phyloP scores from a whole-genome alignment of 2,113 vertebrate genomes.

The Podarcis muralis region DNA sequence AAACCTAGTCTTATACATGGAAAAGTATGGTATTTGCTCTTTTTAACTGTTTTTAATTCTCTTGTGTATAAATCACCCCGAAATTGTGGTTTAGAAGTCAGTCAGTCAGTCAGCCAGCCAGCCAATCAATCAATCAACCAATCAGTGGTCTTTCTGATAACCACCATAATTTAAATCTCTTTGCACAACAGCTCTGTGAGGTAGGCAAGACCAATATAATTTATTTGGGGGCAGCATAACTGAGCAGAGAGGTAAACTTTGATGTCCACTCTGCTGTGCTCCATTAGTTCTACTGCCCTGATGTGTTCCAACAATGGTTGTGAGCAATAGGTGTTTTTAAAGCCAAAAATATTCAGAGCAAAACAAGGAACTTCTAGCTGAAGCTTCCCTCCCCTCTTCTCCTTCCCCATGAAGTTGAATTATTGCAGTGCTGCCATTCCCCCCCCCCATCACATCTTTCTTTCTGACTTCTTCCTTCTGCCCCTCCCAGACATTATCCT shows the following conservation, averaged over 20 bases:
- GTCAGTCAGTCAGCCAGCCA: too few species aligned
- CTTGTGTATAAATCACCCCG: too few species aligned
- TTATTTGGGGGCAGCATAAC: neutral
- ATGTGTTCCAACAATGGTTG: neutral
- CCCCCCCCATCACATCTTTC: neutral
- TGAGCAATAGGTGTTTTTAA: neutral
- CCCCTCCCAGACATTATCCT: neutral
- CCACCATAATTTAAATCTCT: neutral
- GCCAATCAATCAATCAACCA: too few species aligned
- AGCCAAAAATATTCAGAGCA: neutral
- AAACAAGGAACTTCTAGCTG: neutral
- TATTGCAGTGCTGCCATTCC: neutral
- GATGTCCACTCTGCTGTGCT: neutral
- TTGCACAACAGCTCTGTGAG: neutral
- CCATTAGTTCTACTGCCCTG: neutral
- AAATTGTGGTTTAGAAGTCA: too few species aligned
- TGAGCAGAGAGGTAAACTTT: neutral
- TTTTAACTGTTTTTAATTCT: too few species aligned
- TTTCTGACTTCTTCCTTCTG: neutral
- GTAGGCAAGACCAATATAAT: neutral
- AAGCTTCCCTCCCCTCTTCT: too few species aligned
- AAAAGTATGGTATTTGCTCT: too few species aligned
- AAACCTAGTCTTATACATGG: too few species aligned
- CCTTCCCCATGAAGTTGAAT: neutral
- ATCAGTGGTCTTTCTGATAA: too few species aligned